Percentiles rank a stretch among this genome's conserved stretches.
Evolutionary conservation across 2,888 invertebrate genomes (phyloP).

Genomic region (Platycheirus albimanus): DNA sequence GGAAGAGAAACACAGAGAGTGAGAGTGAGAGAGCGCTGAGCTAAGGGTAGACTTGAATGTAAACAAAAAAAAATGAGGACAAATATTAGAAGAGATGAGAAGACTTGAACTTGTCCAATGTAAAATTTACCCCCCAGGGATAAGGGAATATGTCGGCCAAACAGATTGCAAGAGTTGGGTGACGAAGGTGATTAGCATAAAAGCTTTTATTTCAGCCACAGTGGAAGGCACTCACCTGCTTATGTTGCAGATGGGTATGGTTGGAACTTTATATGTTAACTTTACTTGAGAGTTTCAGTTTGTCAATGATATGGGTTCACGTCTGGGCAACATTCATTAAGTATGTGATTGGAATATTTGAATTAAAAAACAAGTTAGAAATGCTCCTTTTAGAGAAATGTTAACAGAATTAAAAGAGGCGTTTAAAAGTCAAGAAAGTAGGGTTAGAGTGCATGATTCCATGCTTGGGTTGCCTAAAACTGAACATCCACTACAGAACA

Average conservation of each 20-base stretch:
- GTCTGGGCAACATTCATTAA: too few relatives aligned
- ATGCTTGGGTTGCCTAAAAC: too few relatives aligned
- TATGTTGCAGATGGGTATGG: conserved; percentile 39
- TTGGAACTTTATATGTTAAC: conserved; percentile 34
- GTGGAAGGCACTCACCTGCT: conserved; percentile 72
- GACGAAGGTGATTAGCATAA: conserved; percentile 62
- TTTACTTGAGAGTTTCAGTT: conserved; percentile 15
- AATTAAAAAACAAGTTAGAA: too few relatives aligned
- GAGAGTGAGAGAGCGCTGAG: neutral
- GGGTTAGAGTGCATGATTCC: too few relatives aligned
- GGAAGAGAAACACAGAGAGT: neutral
- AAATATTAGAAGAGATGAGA: conserved; percentile 6
- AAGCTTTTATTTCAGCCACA: conserved; percentile 63
- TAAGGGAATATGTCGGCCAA: conserved; percentile 57
- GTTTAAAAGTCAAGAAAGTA: too few relatives aligned
- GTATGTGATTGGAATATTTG: too few relatives aligned
- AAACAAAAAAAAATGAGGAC: conserved; percentile 21
- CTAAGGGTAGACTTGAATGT: conserved; percentile 28
- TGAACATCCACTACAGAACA: too few relatives aligned
- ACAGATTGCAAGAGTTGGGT: conserved; percentile 12
- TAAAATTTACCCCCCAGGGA: conserved; percentile 53
- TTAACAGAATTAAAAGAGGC: too few relatives aligned
- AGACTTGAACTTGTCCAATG: conserved; percentile 65
- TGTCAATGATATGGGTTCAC: neutral
- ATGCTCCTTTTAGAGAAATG: too few relatives aligned